phyloP scores from a whole-genome alignment of 2,888 invertebrate genomes.

The Chloromyia formosa region DNA sequence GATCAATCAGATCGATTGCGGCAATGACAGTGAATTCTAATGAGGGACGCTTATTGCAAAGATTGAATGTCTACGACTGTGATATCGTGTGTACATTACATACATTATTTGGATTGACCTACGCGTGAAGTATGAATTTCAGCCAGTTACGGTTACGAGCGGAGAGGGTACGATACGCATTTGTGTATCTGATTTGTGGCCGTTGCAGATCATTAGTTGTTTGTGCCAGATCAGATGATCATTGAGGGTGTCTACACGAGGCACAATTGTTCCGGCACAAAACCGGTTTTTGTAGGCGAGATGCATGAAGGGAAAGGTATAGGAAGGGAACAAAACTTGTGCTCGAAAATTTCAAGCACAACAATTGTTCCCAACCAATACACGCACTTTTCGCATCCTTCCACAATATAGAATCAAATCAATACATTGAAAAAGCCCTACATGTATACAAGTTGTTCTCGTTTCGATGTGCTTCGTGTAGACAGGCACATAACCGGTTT shows the following conservation, averaged over 20 bases:
- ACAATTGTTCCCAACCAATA: too few species aligned
- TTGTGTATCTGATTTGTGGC: not conserved
- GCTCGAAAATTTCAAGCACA: too few species aligned
- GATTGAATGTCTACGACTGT: conserved; percentile 18
- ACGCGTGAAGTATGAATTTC: conserved; percentile 5
- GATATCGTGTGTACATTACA: conserved; percentile 21
- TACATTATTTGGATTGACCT: conserved; percentile 11
- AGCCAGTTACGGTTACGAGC: not conserved
- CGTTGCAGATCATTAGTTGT: not conserved
- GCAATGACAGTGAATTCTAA: conserved; percentile 31
- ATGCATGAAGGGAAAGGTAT: too few species aligned
- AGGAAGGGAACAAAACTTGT: too few species aligned
- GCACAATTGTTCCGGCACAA: too few species aligned
- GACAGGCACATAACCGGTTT: too few species aligned
- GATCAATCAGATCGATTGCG: conserved; percentile 23
- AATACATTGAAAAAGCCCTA: too few species aligned
- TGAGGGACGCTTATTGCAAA: conserved; percentile 13
- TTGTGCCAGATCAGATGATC: not conserved
- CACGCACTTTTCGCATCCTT: too few species aligned
- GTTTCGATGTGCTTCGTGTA: too few species aligned
- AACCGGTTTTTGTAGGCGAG: too few species aligned
- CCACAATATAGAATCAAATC: too few species aligned
- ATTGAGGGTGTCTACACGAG: not conserved
- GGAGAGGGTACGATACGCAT: not conserved
- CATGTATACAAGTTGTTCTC: too few species aligned